Conservation (phyloP, 2,888 invertebrate species). For the Chromoteleia sp. region DNA sequence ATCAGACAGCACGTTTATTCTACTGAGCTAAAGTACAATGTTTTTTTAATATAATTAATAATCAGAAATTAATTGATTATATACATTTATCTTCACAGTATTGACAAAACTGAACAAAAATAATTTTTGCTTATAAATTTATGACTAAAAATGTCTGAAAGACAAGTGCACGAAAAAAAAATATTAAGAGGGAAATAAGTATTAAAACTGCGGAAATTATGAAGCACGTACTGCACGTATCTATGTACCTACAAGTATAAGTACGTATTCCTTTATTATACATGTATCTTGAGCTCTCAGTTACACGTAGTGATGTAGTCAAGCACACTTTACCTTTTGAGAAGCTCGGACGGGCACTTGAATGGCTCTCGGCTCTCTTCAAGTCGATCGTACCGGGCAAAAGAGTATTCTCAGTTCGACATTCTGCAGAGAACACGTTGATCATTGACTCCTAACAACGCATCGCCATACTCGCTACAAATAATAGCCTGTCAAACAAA, state of each 20-base stretch:
- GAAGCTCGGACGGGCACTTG: constrained; percentile 67
- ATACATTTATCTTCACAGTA: too few species aligned
- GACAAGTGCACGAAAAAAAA: not conserved
- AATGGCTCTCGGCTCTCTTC: constrained; percentile 64
- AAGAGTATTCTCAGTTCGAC: constrained; percentile 64
- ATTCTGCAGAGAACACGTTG: constrained; percentile 62
- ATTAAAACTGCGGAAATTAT: constrained; percentile 57
- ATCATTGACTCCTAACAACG: constrained; percentile 60
- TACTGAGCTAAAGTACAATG: too few species aligned
- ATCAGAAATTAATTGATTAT: too few species aligned
- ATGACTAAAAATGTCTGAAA: not conserved
- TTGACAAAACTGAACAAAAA: too few species aligned
- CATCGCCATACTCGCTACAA: constrained; percentile 32
- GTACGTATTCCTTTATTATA: constrained; percentile 64
- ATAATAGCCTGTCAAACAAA: constrained; percentile 56
- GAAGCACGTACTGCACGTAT: constrained; percentile 46
- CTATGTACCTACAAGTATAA: constrained; percentile 56
- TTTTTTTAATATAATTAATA: too few species aligned
- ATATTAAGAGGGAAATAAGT: constrained; percentile 37
- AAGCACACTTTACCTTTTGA: constrained; percentile 67
- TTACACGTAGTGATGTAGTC: constrained; percentile 65
- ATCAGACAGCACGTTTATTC: too few species aligned
- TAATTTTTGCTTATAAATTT: too few species aligned
- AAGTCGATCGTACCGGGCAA: constrained; percentile 63
- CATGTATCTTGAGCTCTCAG: constrained; percentile 64